Conservation (phyloP, 1,140 invertebrate genomes). For the Leptopilina clavipes region DNA sequence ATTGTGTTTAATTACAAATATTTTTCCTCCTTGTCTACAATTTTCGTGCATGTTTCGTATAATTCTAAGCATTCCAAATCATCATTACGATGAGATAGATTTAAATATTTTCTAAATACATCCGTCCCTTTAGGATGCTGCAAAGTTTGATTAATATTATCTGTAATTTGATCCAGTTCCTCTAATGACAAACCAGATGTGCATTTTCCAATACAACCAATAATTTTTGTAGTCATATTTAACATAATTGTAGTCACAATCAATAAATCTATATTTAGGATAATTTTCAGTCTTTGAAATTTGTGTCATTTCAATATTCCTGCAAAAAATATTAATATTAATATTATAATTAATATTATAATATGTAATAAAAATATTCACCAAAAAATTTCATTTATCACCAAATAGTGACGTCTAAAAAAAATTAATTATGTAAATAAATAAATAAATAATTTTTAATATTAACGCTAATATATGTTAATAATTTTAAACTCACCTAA, state of each 20-base stretch:
- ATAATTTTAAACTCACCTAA: too few relatives aligned
- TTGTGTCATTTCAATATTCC: not conserved
- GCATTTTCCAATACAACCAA: constrained; percentile 64
- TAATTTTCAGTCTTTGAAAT: not conserved
- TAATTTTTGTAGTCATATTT: constrained; percentile 35
- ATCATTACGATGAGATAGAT: constrained; percentile 40
- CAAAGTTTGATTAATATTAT: constrained; percentile 58
- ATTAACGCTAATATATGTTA: too few relatives aligned
- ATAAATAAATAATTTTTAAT: not conserved
- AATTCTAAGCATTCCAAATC: constrained; percentile 57
- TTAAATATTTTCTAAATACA: constrained; percentile 58
- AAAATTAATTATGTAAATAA: not conserved
- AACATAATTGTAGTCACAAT: constrained; percentile 47
- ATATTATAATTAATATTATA: too few relatives aligned
- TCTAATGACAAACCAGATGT: constrained; percentile 51
- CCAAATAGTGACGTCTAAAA: too few relatives aligned
- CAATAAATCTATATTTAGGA: constrained; percentile 20
- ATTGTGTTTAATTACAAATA: constrained; percentile 47
- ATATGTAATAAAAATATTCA: too few relatives aligned
- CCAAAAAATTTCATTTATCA: too few relatives aligned
- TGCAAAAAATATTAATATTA: not conserved
- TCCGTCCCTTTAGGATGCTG: constrained; percentile 49
- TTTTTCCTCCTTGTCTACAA: constrained; percentile 45
- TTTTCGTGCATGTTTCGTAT: constrained; percentile 54
- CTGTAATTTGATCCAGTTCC: constrained; percentile 58